Conservation (phyloP, 2,113 vertebrate species). For the Parotia lawesii region DNA sequence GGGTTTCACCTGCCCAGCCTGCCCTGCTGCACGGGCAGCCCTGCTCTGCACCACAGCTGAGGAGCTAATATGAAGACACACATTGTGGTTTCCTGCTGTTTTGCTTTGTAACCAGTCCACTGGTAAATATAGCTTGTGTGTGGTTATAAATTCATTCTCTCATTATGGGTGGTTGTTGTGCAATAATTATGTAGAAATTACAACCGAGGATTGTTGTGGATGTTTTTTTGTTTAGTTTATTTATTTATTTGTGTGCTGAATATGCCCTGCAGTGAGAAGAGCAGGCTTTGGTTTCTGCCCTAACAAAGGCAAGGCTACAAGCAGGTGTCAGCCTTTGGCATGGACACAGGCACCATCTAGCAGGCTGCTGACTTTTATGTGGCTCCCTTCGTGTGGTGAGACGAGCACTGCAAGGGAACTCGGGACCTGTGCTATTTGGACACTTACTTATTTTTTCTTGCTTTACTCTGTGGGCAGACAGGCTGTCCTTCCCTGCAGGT, state of each 20-base stretch:
- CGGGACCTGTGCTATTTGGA: rapidly evolving
- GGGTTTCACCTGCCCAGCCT: neutral
- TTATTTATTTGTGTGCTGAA: neutral
- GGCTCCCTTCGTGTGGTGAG: neutral
- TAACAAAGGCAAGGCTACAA: neutral
- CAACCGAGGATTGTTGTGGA: neutral
- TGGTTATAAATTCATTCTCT: constrained; percentile 49
- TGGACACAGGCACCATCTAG: neutral
- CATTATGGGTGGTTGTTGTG: neutral
- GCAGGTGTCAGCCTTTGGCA: neutral
- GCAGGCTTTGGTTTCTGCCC: neutral
- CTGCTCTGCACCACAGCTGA: neutral
- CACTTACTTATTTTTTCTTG: neutral
- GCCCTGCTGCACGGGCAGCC: rapidly evolving
- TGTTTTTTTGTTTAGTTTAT: neutral
- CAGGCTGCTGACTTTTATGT: neutral
- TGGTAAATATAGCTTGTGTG: constrained; percentile 39
- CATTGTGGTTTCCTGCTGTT: constrained; percentile 54
- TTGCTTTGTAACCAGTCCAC: constrained; percentile 53
- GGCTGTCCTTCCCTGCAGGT: neutral
- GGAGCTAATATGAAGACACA: neutral
- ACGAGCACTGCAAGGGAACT: neutral
- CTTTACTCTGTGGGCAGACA: neutral
- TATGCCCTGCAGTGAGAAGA: neutral
- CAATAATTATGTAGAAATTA: constrained; percentile 52